Percentiles rank a stretch among this genome's conserved stretches.
Conservation (phyloP, 2,888 invertebrate species). For the Lasiommata megera region DNA sequence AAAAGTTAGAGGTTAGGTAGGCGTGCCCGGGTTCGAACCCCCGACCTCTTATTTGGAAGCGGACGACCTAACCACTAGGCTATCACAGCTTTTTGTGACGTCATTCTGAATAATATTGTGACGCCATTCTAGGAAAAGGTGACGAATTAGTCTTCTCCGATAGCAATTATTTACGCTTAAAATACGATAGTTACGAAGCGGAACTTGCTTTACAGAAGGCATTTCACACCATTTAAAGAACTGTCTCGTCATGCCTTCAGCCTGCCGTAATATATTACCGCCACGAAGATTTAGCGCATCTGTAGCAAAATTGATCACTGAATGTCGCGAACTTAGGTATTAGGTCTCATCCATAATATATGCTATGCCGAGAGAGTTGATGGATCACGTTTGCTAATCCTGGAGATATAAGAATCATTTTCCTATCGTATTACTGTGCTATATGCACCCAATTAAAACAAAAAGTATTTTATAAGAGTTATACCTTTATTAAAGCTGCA, state of each 20-base stretch:
- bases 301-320: slow-evolving; percentile 21
- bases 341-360: slow-evolving; percentile 4
- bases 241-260: neutral
- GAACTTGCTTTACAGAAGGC: neutral
- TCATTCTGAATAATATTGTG: too few species aligned
- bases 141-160: too few species aligned
- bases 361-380: neutral
- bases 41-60: too few species aligned
- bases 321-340: slow-evolving; percentile 17
- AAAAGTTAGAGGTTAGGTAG: too few species aligned
- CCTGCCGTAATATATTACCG: slow-evolving; percentile 2
- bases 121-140: too few species aligned
- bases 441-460: neutral
- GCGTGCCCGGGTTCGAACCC: too few species aligned
- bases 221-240: neutral
- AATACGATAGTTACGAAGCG: neutral
- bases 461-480: neutral
- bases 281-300: slow-evolving; percentile 17
- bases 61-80: too few species aligned
- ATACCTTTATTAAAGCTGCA: too few species aligned
- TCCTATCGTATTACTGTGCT: neutral
- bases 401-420: neutral
- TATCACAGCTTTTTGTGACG: too few species aligned
- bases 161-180: too few species aligned
- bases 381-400: neutral